A percentile compares a stretch with the other conserved stretches of the same genome.
Conservation (phyloP, 2,113 vertebrate genomes). For the Chaetura pelagica region DNA sequence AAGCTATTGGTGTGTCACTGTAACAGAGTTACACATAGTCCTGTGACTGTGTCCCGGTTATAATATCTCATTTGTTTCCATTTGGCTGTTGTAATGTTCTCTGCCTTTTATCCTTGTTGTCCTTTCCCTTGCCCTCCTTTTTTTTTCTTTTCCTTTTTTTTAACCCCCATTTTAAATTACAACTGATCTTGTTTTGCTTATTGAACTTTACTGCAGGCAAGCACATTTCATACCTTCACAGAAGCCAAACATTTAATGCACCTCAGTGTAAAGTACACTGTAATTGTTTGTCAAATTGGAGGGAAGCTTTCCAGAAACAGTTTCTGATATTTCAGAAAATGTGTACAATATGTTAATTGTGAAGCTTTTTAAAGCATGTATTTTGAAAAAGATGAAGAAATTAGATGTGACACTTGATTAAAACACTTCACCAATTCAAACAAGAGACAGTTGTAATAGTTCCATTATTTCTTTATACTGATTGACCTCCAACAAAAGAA, state of each 20-base stretch:
- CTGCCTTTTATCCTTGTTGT: neutral
- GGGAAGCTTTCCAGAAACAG: neutral
- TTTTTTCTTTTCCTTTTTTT: neutral
- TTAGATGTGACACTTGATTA: neutral
- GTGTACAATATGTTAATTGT: neutral
- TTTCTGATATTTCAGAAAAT: neutral
- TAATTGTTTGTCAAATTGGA: neutral
- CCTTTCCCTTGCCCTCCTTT: neutral
- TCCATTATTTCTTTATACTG: neutral
- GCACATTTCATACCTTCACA: neutral
- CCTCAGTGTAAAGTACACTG: neutral
- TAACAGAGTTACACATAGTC: conserved; percentile 24
- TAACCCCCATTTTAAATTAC: neutral
- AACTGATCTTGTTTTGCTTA: neutral
- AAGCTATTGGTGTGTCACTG: conserved; percentile 25
- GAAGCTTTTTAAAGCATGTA: neutral
- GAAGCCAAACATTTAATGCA: neutral
- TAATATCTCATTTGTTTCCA: conserved; percentile 52
- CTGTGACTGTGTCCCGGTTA: conserved; percentile 10
- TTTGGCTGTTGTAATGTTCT: neutral
- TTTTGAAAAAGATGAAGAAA: neutral
- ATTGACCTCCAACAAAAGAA: neutral
- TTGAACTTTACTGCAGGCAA: neutral
- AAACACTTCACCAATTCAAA: neutral
- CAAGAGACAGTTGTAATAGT: neutral